Base-by-base conservation (phyloP, 2,113 vertebrate genomes). In the Stigmatopora nigra region DNA sequence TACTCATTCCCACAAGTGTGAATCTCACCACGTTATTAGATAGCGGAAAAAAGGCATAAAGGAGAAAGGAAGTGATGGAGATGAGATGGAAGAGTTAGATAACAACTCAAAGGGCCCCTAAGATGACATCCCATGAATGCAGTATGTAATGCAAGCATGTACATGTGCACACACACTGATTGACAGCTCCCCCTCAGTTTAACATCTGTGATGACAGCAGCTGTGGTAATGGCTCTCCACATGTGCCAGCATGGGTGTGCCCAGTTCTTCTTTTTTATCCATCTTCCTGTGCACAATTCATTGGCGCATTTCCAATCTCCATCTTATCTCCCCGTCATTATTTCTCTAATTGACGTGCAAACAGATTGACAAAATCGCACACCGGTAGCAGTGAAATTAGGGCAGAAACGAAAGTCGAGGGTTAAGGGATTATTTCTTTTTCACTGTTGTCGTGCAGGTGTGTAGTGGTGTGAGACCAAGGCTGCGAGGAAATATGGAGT, bases 121-220 rank as follows among this genome's bases (percentile, higher is more conserved):
- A 86, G 83, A 87, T 84, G 81, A 82, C 78, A 60, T 85, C 63
- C n/a, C 61, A 64, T 60, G 58, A 44, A 45, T 61, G 41, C n/a
- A 5, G n/a, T 19, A 65, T 60, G 71, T 51, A n/a, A 16, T 51
- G 49, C 63, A 49, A 61, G 51, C 44, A 57, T 69, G 78, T 64
- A 69, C 61, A 52, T 12, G 41, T 72, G 58, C 72, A 65, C 68
- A 65, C 68, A 25, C 67, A 72, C 61, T 87, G 86, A 88, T 74
- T 87, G 85, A 89, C 88, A 86, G 84, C 84, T 85, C 85, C 85
- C 86, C 83, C 85, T 87, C 86, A 86, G 86, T 84, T 78, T 79
- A 87, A 89, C 88, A 89, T 89, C 88, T 89, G 88, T 82, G 86
- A 82, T 84, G 86, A 89, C 88, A 89, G 86, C 85, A 84, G 84